Evolutionary conservation across 2,888 invertebrate genomes (phyloP), one percentile per base, ranked within the genome.

Genomic region (Drosophila rellima): DNA sequence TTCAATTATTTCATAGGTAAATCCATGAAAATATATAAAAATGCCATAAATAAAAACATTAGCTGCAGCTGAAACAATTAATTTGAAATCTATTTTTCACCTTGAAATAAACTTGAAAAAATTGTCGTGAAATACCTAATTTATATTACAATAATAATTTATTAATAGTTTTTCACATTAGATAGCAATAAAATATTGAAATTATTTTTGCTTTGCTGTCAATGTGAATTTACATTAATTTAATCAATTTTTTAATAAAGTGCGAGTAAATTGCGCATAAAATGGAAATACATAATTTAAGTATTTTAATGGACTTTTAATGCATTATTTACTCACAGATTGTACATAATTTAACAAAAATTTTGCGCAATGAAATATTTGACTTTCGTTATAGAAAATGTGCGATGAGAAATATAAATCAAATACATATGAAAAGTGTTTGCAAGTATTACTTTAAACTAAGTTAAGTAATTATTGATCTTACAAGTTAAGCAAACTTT

Each of bases 171-270:
- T 0, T 17, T 13, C 15, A 17, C 26, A 37, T 57, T 37, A 56
- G 47, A 26, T 2, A 17, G 5, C 13, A 17, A 29, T 51, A 42
- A 60, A 60, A 17, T 42, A 10, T 26, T 3, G 7, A 44, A 35
- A 17, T 17, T 51, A 23, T 17, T n/a, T 23, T 10, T 18, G 31
- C 13, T 33, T 45, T n/a, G 18, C 59, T 31, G 50, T 59, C 18
- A 50, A 48, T 48, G 8, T 8, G 17, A 40, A 63, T 39, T 55
- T 62, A 40, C 39, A 56, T 55, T 11, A n/a, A 45, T 17, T 33
- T 23, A 6, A 50, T 35, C 26, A 3, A 26, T 18, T 37, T 37
- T 37, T 7, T 17, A 47, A 29, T 47, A 10, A 39, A 47, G 20
- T 33, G 20, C 31, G 17, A 62, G 23, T 31, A 23, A 11, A 31